Conservation (phyloP, 2,113 vertebrate species). For the Zingel zingel region DNA sequence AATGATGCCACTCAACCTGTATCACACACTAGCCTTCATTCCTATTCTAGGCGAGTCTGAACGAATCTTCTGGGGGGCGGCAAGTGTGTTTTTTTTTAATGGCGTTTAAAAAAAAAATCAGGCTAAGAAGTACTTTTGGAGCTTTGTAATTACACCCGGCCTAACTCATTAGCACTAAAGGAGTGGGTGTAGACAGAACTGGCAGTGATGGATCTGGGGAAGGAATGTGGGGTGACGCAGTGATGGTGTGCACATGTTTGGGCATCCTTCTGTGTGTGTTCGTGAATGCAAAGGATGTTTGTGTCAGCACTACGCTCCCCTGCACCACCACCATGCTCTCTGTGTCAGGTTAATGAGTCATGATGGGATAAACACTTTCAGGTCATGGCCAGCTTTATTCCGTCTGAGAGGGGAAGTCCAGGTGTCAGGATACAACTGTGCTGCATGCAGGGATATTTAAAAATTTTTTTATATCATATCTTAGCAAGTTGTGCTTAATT, state of each 20-base stretch:
- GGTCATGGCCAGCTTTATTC: slow-evolving; percentile 67
- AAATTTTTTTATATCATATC: not conserved
- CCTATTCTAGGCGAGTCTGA: slow-evolving; percentile 47
- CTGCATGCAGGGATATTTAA: slow-evolving; percentile 31
- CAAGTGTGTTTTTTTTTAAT: slow-evolving; percentile 43
- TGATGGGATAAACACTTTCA: slow-evolving; percentile 78
- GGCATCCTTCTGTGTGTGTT: slow-evolving; percentile 45
- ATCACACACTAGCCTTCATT: slow-evolving; percentile 45
- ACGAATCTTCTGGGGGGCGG: slow-evolving; percentile 44
- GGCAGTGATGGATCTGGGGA: slow-evolving; percentile 75
- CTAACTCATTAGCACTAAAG: slow-evolving; percentile 63
- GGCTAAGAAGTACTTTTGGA: slow-evolving; percentile 45
- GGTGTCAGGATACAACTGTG: slow-evolving; percentile 66
- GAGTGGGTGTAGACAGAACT: slow-evolving; percentile 57
- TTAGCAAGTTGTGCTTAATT: not conserved
- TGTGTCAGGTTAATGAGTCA: slow-evolving; percentile 80
- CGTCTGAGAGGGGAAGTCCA: slow-evolving; percentile 51
- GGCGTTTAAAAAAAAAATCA: slow-evolving; percentile 21
- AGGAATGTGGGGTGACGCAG: slow-evolving; percentile 50
- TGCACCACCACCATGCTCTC: slow-evolving; percentile 67
- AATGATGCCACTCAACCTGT: slow-evolving; percentile 45
- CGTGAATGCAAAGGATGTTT: slow-evolving; percentile 57
- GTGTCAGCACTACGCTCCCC: slow-evolving; percentile 66
- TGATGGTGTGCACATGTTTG: slow-evolving; percentile 43
- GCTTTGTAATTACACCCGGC: slow-evolving; percentile 64